Base-by-base conservation (phyloP, 2,888 invertebrate species). In the Epinotia demarniana region DNA sequence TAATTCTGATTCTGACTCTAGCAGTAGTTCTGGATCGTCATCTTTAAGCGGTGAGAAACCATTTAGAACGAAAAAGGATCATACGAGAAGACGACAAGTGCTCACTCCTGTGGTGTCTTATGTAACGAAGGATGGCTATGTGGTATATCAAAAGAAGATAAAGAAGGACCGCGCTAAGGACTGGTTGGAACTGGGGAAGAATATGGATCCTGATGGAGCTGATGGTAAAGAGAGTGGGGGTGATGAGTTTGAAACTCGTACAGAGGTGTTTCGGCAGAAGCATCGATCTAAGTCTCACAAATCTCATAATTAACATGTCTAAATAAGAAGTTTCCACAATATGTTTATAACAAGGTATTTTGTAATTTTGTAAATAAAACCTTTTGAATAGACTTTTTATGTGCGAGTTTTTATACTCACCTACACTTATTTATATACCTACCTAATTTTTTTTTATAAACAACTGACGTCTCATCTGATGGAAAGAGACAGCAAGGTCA, bases 31-130 rank as follows among this genome's bases (percentile, higher is more conserved):
- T 8, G 16, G 9, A 2, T 74, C 74, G 16, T 16, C 16, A 4
- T 23, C 23, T 9, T 67, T 57, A 2, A 77, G 76, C 19, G 46
- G 61, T 3, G 80, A 82, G 0, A 27, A 43, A 5, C 79, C 80
- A 3, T 81, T 77, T 8, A 78, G 82, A 39, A 68, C 76, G 4
- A 18, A 58, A 12, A 23, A 3, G 0, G 16, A 23, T 77, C 23
- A 60, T 16, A 63, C 46, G 63, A 80, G 67, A n/a, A 81, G 83
- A 19, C 81, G 84, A 0, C 86, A 91, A 74, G 88, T 92, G 0
- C 78, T 93, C 2, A 92, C 91, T 8, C 93, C 93, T 1, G 90
- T 93, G 0, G 88, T 93, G 0, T 93, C 93, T 0, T 93, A 93
- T 63, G 86, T 93, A 0, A 92, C 92, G 0, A 89, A 89, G 64